phyloP scores from a whole-genome alignment of 2,113 vertebrate genomes.

The Burhinus bistriatus region DNA sequence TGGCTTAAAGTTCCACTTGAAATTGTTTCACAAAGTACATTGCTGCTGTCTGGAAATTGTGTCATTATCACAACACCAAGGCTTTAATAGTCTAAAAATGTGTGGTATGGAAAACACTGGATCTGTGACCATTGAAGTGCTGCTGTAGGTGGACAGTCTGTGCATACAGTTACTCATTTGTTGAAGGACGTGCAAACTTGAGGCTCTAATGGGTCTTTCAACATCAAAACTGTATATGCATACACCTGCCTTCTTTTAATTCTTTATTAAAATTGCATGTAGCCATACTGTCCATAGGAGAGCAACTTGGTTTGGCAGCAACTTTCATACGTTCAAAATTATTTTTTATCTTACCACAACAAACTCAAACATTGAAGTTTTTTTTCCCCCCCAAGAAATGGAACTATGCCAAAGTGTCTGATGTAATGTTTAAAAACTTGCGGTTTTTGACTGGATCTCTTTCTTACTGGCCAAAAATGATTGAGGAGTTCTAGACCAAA shows the following conservation, averaged over 20 bases:
- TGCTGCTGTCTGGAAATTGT: neutral
- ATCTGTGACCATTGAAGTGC: neutral
- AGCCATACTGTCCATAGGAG: neutral
- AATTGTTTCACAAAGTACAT: neutral
- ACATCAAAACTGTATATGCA: neutral
- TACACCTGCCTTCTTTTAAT: neutral
- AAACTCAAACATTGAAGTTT: neutral
- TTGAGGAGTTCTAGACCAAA: neutral
- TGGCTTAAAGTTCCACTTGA: conserved; percentile 2
- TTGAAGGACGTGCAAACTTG: neutral
- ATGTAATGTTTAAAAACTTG: neutral
- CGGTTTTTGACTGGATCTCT: neutral
- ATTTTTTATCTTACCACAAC: neutral
- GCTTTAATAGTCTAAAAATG: conserved; percentile 12
- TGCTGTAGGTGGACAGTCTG: neutral
- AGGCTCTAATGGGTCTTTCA: neutral
- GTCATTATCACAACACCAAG: neutral
- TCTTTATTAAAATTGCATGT: neutral
- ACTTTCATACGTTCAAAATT: neutral
- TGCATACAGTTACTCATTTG: neutral
- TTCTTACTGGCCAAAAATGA: neutral
- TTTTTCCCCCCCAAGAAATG: neutral
- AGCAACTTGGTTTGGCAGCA: neutral
- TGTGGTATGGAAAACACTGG: conserved; percentile 21
- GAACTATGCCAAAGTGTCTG: neutral